These are phyloP conservation scores for Harpalus rubripes DNA, from an alignment of 2,888 invertebrate species.

Conservation along the genomic window DNA sequence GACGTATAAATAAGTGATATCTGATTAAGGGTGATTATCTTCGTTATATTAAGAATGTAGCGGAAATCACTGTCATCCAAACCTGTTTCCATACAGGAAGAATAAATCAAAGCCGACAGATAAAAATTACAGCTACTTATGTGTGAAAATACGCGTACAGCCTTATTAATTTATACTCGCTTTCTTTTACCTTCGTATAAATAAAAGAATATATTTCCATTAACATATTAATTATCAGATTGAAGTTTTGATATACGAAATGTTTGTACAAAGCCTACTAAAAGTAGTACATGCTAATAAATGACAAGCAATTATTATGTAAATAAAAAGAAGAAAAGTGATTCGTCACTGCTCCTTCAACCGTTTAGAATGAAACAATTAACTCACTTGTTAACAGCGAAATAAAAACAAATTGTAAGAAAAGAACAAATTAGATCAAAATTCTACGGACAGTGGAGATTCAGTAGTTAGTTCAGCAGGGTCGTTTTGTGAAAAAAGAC, in stretches of 20 bases:
- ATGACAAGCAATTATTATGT: slow-evolving; percentile 2
- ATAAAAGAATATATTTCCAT: not conserved
- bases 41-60: not conserved
- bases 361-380: not conserved
- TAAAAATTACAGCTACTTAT: not conserved
- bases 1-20: not conserved
- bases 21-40: not conserved
- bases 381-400: not conserved
- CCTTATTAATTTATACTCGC: not conserved
- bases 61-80: slow-evolving; percentile 1
- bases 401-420: not conserved
- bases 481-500: too few species aligned
- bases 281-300: slow-evolving; percentile 6
- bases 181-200: not conserved
- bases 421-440: too few species aligned
- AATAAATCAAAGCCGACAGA: not conserved
- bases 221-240: not conserved
- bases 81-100: slow-evolving; percentile 1
- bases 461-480: too few species aligned
- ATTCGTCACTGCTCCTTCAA: not conserved
- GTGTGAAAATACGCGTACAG: not conserved
- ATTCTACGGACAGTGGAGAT: too few species aligned
- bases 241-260: not conserved
- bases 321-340: not conserved
- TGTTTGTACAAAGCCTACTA: not conserved